phyloP scores from a whole-genome alignment of 2,797 vertebrate species.

The Eospalax fontanierii region DNA sequence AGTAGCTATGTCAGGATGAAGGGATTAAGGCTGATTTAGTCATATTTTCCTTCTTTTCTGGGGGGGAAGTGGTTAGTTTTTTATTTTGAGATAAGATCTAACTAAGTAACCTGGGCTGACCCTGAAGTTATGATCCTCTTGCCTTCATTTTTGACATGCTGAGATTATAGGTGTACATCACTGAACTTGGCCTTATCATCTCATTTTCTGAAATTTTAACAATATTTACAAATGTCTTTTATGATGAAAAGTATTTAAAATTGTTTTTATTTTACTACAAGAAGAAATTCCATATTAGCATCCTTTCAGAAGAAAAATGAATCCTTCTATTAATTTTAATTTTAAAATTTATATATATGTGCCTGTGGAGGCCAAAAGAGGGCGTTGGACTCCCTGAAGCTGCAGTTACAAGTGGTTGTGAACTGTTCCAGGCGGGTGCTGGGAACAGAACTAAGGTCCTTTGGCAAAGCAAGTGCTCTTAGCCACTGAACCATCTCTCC shows the following conservation, averaged over 20 bases:
- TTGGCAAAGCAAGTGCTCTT: neutral
- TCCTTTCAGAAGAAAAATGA: constrained; percentile 19
- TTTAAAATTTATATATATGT: neutral
- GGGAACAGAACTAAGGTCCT: neutral
- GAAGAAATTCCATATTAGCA: constrained; percentile 55
- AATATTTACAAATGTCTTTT: neutral
- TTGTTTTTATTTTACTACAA: constrained; percentile 23
- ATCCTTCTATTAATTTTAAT: neutral
- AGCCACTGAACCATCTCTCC: neutral
- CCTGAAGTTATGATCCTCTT: neutral
- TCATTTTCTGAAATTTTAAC: constrained; percentile 33
- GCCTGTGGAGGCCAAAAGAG: neutral
- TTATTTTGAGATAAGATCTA: neutral
- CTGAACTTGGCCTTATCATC: neutral
- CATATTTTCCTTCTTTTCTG: neutral
- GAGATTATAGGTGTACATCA: no score
- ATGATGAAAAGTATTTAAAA: constrained; percentile 36
- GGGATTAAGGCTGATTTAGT: neutral
- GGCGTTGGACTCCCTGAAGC: neutral
- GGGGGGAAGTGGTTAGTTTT: neutral
- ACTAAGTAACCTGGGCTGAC: neutral
- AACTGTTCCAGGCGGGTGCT: neutral
- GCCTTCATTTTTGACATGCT: neutral
- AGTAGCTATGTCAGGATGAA: neutral
- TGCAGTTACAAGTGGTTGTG: neutral